These are phyloP conservation scores for Euwallacea similis DNA, from an alignment of 1,140 invertebrate species.

Conservation along the genomic window DNA sequence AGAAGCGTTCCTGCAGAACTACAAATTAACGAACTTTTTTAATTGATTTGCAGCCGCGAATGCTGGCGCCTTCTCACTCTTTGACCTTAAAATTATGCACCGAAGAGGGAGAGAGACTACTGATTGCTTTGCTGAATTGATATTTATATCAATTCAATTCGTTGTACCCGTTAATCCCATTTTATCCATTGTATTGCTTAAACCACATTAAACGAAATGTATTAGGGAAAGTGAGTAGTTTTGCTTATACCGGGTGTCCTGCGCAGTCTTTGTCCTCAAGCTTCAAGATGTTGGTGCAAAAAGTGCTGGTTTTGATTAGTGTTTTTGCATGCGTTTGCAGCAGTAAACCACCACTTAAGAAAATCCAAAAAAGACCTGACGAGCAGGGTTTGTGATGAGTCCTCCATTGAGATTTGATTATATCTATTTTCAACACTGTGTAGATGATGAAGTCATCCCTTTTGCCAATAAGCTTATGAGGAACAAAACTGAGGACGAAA, in stretches of 20 bases:
- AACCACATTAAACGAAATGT: neutral
- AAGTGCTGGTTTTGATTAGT: neutral
- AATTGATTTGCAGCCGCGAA: conserved; percentile 9
- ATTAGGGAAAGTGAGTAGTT: neutral
- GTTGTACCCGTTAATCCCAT: neutral
- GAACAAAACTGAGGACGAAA: conserved; percentile 31
- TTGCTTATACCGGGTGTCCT: neutral
- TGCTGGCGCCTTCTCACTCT: neutral
- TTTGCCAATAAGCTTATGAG: conserved; percentile 32
- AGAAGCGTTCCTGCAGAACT: conserved; percentile 13
- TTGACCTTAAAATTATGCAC: conserved; percentile 22
- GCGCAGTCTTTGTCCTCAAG: neutral
- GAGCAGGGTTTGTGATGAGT: conserved; percentile 7
- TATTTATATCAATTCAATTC: conserved; percentile 12
- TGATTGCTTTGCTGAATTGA: neutral
- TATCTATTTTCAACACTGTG: too few relatives aligned
- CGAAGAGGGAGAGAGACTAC: conserved; percentile 8
- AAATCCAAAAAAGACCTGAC: neutral
- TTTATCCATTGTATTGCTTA: neutral
- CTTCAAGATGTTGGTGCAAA: neutral
- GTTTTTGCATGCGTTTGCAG: neutral
- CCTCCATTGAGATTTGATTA: neutral
- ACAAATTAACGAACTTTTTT: conserved; percentile 9
- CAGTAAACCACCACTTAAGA: neutral
- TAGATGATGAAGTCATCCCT: conserved; percentile 29